These are phyloP conservation scores for Carlito syrichta DNA, from an alignment of 2,113 vertebrate species.

Conservation along the genomic window DNA sequence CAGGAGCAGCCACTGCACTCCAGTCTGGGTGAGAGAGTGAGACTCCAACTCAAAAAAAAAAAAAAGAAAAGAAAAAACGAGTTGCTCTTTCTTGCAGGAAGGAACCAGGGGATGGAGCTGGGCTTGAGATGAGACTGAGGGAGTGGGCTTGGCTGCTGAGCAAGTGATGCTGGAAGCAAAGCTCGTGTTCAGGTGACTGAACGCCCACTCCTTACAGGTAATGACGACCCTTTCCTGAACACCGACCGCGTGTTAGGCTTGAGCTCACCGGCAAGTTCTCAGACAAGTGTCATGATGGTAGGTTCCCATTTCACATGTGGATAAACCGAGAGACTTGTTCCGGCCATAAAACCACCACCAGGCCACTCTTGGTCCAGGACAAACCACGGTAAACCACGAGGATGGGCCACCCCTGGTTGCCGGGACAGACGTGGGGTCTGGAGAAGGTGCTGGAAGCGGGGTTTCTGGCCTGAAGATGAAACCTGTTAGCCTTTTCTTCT, in stretches of 20 bases:
- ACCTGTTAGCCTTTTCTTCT: not conserved
- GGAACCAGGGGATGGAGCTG: not conserved
- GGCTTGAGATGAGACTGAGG: not conserved
- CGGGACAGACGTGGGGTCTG: fast-evolving
- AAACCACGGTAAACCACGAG: fast-evolving
- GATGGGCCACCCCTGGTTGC: no score
- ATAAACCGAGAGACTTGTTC: not conserved
- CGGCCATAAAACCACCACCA: not conserved
- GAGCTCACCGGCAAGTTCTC: not conserved
- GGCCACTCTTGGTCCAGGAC: fast-evolving
- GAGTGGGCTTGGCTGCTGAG: not conserved
- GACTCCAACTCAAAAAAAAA: no score
- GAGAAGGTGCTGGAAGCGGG: not conserved
- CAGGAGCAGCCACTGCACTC: no score
- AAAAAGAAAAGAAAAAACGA: no score
- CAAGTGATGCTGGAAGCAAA: fast-evolving
- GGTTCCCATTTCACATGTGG: not conserved
- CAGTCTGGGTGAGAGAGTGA: no score
- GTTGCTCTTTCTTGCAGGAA: not conserved
- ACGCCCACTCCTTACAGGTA: fast-evolving
- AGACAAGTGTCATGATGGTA: fast-evolving
- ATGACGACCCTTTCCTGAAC: not conserved
- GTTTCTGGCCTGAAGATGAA: not conserved
- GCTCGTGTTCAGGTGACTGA: not conserved
- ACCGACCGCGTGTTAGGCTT: fast-evolving